phyloP scores from a whole-genome alignment of 1,140 invertebrate species.

The Pollicipes pollicipes region DNA sequence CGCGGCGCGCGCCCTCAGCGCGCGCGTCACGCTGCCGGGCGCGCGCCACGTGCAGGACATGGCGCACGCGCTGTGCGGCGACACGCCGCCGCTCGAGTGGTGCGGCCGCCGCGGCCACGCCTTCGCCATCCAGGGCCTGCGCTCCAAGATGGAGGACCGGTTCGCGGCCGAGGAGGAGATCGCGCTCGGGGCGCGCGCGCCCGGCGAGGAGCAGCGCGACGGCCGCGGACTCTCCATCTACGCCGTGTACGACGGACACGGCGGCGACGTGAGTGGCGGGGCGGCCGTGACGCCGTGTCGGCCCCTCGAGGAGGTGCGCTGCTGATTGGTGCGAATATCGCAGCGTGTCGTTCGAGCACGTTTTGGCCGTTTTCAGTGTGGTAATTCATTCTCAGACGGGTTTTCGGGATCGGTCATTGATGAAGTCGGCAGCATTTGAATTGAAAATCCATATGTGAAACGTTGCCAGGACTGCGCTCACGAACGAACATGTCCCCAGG shows the following conservation, averaged over 20 bases:
- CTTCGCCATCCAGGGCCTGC: not conserved
- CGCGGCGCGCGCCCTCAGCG: constrained; percentile 6
- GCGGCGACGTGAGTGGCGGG: not conserved
- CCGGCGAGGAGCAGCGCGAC: too few species aligned
- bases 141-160: not conserved
- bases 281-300: too few species aligned
- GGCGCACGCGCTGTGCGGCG: constrained; percentile 6
- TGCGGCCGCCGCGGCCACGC: not conserved
- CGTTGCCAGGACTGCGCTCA: too few species aligned
- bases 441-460: too few species aligned
- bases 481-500: too few species aligned
- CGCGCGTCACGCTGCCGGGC: constrained; percentile 5
- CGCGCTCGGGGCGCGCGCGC: not conserved
- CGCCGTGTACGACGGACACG: constrained; percentile 1
- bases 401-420: too few species aligned
- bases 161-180: not conserved
- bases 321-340: too few species aligned
- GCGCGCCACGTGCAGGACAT: constrained; percentile 6
- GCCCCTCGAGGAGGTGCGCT: too few species aligned
- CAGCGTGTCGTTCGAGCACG: too few species aligned
- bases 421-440: too few species aligned
- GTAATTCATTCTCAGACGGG: too few species aligned
- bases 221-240: not conserved
- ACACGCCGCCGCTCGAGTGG: not conserved
- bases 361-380: too few species aligned